These are phyloP conservation scores for Epistrophe eligans DNA, from an alignment of 2,888 invertebrate genomes.

Conservation along the genomic window DNA sequence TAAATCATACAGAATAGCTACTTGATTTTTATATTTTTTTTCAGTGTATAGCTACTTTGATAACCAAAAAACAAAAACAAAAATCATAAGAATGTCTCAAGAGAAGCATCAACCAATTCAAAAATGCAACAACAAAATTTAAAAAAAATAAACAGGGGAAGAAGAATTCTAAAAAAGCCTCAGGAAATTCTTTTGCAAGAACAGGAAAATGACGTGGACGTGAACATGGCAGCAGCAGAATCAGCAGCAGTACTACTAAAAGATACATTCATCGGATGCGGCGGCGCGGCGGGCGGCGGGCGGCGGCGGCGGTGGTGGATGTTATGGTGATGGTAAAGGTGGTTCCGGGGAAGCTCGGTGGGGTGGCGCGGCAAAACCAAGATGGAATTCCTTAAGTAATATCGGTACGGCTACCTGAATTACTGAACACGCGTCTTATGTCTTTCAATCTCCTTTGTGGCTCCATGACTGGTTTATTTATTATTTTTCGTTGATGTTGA, in stretches of 20 bases:
- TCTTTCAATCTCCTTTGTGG: slow-evolving; percentile 77
- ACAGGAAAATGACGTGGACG: slow-evolving; percentile 67
- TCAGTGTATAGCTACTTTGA: neutral
- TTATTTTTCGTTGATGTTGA: slow-evolving; percentile 67
- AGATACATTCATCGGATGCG: slow-evolving; percentile 67
- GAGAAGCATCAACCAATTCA: slow-evolving; percentile 46
- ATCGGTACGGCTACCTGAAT: slow-evolving; percentile 80
- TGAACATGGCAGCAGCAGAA: slow-evolving; percentile 59
- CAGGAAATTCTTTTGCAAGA: slow-evolving; percentile 43
- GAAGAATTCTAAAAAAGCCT: slow-evolving; percentile 47
- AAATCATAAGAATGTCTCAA: slow-evolving; percentile 57
- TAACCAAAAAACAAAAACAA: slow-evolving; percentile 33
- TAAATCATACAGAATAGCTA: neutral
- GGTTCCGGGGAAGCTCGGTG: neutral
- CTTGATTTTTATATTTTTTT: neutral
- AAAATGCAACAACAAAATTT: slow-evolving; percentile 30
- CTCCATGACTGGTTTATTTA: slow-evolving; percentile 75
- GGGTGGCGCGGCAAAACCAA: slow-evolving; percentile 55
- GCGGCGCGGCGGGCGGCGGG: neutral
- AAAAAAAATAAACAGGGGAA: slow-evolving; percentile 27
- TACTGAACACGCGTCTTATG: slow-evolving; percentile 81
- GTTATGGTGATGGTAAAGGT: slow-evolving; percentile 20
- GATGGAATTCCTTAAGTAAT: slow-evolving; percentile 78
- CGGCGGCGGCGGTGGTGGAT: slow-evolving; percentile 17
- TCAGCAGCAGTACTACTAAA: slow-evolving; percentile 28